phyloP scores from a whole-genome alignment of 2,113 vertebrate genomes.

The Megatriorchis doriae region DNA sequence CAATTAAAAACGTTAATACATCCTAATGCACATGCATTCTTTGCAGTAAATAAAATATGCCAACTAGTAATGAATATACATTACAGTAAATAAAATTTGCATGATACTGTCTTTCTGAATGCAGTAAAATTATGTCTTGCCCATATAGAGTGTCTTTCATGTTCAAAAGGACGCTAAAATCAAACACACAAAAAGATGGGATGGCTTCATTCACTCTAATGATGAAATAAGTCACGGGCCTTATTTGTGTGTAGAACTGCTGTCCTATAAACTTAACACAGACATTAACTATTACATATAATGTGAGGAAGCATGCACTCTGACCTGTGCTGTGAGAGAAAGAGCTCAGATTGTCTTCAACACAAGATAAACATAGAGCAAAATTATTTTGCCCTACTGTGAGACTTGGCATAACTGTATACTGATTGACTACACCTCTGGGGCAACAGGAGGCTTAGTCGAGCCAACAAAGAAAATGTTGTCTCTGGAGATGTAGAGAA shows the following conservation, averaged over 20 bases:
- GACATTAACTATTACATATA: not conserved
- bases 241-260: not conserved
- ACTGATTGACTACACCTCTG: not conserved
- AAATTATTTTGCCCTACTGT: not conserved
- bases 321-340: not conserved
- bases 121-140: not conserved
- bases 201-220: not conserved
- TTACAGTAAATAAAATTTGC: not conserved
- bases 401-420: not conserved
- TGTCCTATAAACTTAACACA: not conserved
- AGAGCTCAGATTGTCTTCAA: not conserved
- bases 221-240: not conserved
- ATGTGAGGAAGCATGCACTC: not conserved
- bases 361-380: not conserved
- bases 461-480: not conserved
- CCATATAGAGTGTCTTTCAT: not conserved
- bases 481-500: not conserved
- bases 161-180: not conserved
- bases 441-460: not conserved
- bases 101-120: not conserved
- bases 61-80: not conserved
- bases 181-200: not conserved
- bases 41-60: not conserved
- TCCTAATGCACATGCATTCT: not conserved
- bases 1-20: not conserved